Evolutionary conservation across 2,797 vertebrate genomes (phyloP).

Genomic region (Enteromius unitaeniatus): DNA sequence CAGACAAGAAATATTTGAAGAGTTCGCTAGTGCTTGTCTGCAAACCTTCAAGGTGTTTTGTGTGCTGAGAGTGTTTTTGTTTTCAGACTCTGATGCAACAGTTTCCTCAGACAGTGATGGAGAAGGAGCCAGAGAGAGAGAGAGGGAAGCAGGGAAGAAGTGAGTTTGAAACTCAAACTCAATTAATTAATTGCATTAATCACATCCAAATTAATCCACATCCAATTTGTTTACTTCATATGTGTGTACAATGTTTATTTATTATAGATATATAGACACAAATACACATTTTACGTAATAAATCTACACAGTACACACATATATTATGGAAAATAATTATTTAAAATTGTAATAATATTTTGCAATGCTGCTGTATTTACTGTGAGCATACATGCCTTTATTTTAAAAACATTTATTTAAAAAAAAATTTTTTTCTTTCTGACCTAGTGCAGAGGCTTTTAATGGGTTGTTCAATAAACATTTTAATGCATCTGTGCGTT

Average conservation of each 20-base stretch:
- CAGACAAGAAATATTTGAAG: too few relatives aligned
- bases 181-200: too few relatives aligned
- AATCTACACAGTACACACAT: too few relatives aligned
- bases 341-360: neutral
- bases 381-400: neutral
- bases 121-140: constrained; percentile 82
- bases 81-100: constrained; percentile 89
- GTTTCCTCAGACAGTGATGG: constrained; percentile 91
- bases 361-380: neutral
- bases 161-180: constrained; percentile 69
- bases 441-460: neutral
- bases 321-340: neutral
- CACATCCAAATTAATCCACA: too few relatives aligned
- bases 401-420: neutral
- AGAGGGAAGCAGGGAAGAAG: constrained; percentile 85
- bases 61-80: constrained; percentile 4
- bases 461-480: neutral
- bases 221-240: too few relatives aligned
- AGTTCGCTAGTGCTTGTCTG: too few relatives aligned
- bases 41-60: neutral
- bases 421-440: too few relatives aligned
- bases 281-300: too few relatives aligned
- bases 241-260: too few relatives aligned
- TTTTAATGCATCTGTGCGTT: neutral
- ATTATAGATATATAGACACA: too few relatives aligned